Base-by-base conservation (phyloP, 1,140 invertebrate species). In the Meloidogyne hapla region DNA sequence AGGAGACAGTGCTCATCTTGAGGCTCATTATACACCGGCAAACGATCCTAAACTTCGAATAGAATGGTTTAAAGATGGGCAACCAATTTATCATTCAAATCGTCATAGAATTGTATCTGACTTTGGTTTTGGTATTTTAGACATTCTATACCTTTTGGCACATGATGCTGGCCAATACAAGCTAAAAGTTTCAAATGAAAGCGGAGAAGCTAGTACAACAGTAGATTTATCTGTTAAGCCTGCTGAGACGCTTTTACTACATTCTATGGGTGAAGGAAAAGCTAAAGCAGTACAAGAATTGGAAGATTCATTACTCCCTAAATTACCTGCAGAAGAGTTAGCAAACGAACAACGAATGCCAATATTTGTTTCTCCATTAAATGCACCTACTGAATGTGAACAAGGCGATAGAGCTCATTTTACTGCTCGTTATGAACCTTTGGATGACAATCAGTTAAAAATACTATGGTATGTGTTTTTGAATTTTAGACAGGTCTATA, bases 1-100 rank as follows among this genome's bases (percentile, higher is more conserved):
- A 72, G 87, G 87, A 18, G 94, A 96, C 90, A 95, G 92, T 86
- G 92, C 93, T 76, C 95, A 98, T 89, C 95, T 97, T 88, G 95
- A 98, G 4, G 77, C 75, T 23, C 66, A 79, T 3, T 83, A 74
- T 68, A 70, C 80, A 68, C 94, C 94, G 18, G 91, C 94, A 15
- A 93, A 94, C 83, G 94, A 96, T 88, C 92, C 93, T 1, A 94
- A 92, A 70, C 72, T 82, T 74, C 28, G 63, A 40, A 69, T 83
- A 67, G 28, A 82, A 88, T 83, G 81, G 82, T 82, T 77, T 69
- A 77, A 76, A 45, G 80, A 86, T 64, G 84, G 83, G 0, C 80
- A 82, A 69, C 83, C 78, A 13, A 69, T 85, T 42, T 70, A 78
- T 48, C 79, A 82, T 56, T 77, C 83, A 40, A 88, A 89, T 77